phyloP scores from a whole-genome alignment of 2,888 invertebrate species.

The Sinelater perroti region DNA sequence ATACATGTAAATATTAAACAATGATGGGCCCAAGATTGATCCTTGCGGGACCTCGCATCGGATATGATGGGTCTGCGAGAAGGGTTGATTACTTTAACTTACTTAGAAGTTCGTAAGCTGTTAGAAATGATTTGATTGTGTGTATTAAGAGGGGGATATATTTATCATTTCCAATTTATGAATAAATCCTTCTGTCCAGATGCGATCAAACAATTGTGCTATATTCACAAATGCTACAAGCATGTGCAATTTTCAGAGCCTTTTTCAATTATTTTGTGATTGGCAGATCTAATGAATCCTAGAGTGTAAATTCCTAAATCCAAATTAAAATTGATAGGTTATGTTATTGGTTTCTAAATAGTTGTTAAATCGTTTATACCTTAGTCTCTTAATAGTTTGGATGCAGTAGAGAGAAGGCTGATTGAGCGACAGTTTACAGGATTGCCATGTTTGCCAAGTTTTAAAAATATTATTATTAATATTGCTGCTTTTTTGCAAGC shows the following conservation, averaged over 20 bases:
- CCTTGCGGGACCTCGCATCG: background rate
- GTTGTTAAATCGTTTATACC: background rate
- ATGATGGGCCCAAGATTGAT: too few relatives aligned
- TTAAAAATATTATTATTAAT: background rate
- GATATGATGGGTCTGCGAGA: too few relatives aligned
- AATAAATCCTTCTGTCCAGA: background rate
- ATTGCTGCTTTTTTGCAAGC: background rate
- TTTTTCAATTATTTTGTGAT: background rate
- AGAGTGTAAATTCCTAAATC: background rate
- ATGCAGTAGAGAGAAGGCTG: background rate
- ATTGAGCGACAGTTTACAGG: background rate
- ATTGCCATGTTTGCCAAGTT: conserved; percentile 1
- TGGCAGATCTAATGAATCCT: background rate
- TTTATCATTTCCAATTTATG: too few relatives aligned
- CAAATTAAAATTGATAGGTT: conserved; percentile 1
- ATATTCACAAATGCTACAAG: too few relatives aligned
- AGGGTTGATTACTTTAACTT: too few relatives aligned
- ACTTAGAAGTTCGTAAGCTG: too few relatives aligned
- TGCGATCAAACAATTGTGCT: too few relatives aligned
- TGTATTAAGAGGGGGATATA: too few relatives aligned
- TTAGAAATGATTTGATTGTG: too few relatives aligned
- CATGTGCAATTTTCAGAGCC: background rate
- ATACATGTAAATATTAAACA: too few relatives aligned
- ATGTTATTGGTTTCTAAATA: conserved; percentile 1
- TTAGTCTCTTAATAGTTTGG: background rate